phyloP scores from a whole-genome alignment of 2,797 vertebrate genomes.

The Tangara arthus region DNA sequence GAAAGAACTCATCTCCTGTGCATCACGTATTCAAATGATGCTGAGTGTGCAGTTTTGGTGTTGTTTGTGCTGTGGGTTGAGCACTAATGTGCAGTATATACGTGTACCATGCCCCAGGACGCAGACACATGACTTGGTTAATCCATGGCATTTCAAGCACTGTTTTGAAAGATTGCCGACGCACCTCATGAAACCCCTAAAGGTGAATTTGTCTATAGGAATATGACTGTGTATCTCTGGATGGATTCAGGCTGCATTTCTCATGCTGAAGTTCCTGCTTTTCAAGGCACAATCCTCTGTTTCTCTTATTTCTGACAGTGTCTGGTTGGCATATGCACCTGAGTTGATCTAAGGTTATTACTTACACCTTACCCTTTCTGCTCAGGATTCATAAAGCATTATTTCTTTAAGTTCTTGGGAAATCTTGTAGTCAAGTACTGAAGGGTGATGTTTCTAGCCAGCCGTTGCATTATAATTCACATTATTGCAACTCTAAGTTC shows the following conservation, averaged over 20 bases:
- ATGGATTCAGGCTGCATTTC: neutral
- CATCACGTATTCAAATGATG: neutral
- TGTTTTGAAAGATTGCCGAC: neutral
- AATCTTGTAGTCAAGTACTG: neutral
- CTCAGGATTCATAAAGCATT: neutral
- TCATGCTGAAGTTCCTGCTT: neutral
- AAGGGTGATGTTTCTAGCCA: neutral
- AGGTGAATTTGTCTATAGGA: neutral
- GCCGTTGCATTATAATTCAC: neutral
- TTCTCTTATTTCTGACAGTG: neutral
- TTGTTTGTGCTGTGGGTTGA: neutral
- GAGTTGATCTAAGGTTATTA: neutral
- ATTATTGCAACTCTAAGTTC: neutral
- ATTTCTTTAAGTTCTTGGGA: neutral
- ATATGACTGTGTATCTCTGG: neutral
- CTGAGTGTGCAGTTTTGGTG: neutral
- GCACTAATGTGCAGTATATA: neutral
- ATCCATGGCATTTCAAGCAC: neutral
- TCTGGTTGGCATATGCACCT: neutral
- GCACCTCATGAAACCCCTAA: neutral
- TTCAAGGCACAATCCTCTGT: neutral
- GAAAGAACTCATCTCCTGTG: neutral
- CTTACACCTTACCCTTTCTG: neutral
- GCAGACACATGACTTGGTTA: neutral
- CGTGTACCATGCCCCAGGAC: neutral